Percentiles rank a stretch among this genome's conserved stretches.
Conservation (phyloP, 2,113 vertebrate species). For the Genyomyrus donnyi region DNA sequence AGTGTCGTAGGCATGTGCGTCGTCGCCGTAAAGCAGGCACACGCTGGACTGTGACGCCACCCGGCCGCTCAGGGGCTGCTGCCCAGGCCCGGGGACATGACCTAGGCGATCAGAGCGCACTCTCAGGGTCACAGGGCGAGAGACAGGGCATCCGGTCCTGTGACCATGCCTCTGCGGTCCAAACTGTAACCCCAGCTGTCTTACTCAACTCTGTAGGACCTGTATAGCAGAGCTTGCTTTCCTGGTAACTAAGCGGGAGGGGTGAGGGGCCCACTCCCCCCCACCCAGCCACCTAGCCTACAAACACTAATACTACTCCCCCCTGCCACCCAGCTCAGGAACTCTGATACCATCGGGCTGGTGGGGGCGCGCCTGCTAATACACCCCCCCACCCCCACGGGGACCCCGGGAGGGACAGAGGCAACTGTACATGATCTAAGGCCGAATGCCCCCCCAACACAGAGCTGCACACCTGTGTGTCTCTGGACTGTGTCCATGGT, state of each 20-base stretch:
- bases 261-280: neutral
- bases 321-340: neutral
- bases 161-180: neutral
- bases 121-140: neutral
- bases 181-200: neutral
- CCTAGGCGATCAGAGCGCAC: neutral
- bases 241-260: neutral
- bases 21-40: conserved; percentile 74
- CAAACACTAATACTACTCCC: no score
- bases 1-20: conserved; percentile 71
- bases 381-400: neutral
- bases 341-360: neutral
- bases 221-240: neutral
- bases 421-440: neutral
- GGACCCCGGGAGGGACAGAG: neutral
- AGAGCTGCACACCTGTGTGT: neutral
- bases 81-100: neutral
- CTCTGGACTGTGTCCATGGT: neutral
- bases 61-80: conserved; percentile 61
- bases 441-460: neutral
- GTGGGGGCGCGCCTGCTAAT: neutral
- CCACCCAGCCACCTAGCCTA: neutral
- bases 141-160: neutral
- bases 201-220: neutral
- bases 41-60: conserved; percentile 74